Evolutionary conservation across 2,888 invertebrate genomes (phyloP), one percentile per base, ranked within the genome.

Genomic region (Syrphus vitripennis): DNA sequence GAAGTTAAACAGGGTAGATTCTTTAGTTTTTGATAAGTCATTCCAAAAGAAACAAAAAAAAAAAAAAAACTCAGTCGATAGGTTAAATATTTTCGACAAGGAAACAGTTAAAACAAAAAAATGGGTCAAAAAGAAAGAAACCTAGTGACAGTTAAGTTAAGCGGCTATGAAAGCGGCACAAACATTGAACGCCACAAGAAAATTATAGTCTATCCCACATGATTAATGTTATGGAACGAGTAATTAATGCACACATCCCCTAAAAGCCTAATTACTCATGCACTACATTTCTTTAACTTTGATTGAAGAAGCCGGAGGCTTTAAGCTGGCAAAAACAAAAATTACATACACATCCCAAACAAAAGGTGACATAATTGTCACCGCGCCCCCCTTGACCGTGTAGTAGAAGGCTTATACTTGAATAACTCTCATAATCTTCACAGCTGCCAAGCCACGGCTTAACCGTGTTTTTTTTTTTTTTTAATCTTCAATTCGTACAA

Each of bases 351-450:
- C 72, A 55, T 10, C 61, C 69, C 69, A 34, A 40, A n/a, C n/a
- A n/a, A n/a, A n/a, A 87, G 82, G 86, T 87, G 86, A 87, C 86
- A 82, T 82, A 78, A 87, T 86, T 86, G 70, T 65, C 76, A 74
- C 82, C 69, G 81, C 76, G 67, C 77, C 84, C 77, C 84, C 61
- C 81, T 76, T 76, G 81, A 72, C 69, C 61, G 29, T 16, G 29
- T n/a, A n/a, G n/a, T n/a, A n/a, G n/a, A 7, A 45, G 57, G 50
- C 77, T 77, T n/a, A n/a, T n/a, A 77, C 81, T 84, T 77, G 67
- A 70, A 65, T 45, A 65, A 70, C 57, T 83, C 71, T 76, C 71
- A 76, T 84, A 76, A 80, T 80, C 80, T 71, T 71, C 55, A 34
- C 83, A 79, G 79, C 75, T 83, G 75, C 79, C 57, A 14, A 74